These are phyloP conservation scores for Phacellophora camtschatica DNA, from an alignment of 30 jellyfish, hydroid and myxozoan genomes.

Conservation along the genomic window DNA sequence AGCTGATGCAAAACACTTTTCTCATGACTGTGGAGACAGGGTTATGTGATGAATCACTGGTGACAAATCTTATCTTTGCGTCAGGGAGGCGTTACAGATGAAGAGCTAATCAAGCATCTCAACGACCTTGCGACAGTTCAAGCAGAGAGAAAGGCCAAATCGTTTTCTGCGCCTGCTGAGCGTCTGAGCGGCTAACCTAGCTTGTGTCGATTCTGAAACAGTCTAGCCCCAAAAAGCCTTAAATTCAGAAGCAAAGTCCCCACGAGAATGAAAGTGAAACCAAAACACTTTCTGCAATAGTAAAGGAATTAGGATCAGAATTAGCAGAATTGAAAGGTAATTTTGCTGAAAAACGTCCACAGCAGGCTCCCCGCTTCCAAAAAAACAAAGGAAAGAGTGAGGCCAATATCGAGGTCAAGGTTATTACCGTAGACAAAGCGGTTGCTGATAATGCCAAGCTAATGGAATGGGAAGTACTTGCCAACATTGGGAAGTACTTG, in stretches of 20 bases:
- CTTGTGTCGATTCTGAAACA: not conserved
- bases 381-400: slow-evolving; percentile 2
- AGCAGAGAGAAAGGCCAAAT: slow-evolving; percentile 52
- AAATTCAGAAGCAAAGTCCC: not conserved
- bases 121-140: slow-evolving; percentile 24
- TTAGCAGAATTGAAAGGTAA: slow-evolving; percentile 21
- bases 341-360: slow-evolving; percentile 10
- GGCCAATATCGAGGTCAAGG: slow-evolving; percentile 23
- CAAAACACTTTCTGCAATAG: slow-evolving; percentile 28
- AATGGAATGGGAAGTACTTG: slow-evolving; percentile 30
- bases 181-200: slow-evolving; percentile 23
- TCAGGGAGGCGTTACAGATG: slow-evolving; percentile 40
- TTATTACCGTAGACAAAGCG: slow-evolving; percentile 23
- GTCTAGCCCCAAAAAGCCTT: slow-evolving; percentile 1
- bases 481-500: slow-evolving; percentile 25
- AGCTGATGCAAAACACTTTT: slow-evolving; percentile 30
- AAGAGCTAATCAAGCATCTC: slow-evolving; percentile 20
- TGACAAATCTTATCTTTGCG: slow-evolving; percentile 9
- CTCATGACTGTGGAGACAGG: slow-evolving; percentile 23
- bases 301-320: slow-evolving; percentile 30
- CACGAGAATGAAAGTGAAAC: not conserved
- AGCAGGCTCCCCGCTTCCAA: slow-evolving; percentile 21
- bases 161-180: slow-evolving; percentile 36
- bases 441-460: slow-evolving; percentile 41
- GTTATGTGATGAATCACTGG: slow-evolving; percentile 17